Base-by-base conservation (phyloP, 2,888 invertebrate species). In the Fragum whitleyi region DNA sequence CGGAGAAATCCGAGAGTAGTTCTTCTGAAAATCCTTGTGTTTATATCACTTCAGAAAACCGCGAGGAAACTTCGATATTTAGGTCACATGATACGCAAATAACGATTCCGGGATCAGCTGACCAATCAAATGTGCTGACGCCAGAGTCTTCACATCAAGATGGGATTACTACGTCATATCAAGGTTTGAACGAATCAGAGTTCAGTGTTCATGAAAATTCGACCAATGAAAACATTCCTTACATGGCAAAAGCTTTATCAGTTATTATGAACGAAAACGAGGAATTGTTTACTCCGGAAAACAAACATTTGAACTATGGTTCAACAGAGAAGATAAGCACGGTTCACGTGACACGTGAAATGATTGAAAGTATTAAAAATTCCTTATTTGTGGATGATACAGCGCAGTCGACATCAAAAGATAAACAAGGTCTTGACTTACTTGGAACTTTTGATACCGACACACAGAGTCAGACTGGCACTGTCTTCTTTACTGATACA, bases 251-350 rank as follows among this genome's bases (percentile, higher is more conserved):
- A 28, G 67, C 62, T 11, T 21, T 72, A 5, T 61, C 68, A n/a
- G 29, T 32, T 16, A 39, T 72, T 2, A 71, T 65, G 79, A 68
- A 29, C 19, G 76, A 76, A 73, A 53, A 69, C 29, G 75, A 73
- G n/a, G 76, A 80, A 29, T 28, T 80, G 26, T 51, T 76, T 14
- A 47, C 47, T 28, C 67, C 36, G 21, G 80, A 76, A 23, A 73
- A n/a, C 39, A 80, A 76, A 72, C 75, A 76, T 28, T 28, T 69
- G n/a, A 75, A 72, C 23, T 73, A 76, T 62, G 80, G 73, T 26
- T 51, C 61, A 21, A 61, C 61, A 2, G 61, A 61, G 32, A 61
- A 61, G 19, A 61, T 61, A 3, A 61, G 26, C 32, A 26, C 23
- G 28, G 28, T 29, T 19, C 61, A 61, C 2, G 32, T 61, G 7